Evolutionary conservation across 1,140 invertebrate species (phyloP).

Genomic region (Drosophila carrolli): DNA sequence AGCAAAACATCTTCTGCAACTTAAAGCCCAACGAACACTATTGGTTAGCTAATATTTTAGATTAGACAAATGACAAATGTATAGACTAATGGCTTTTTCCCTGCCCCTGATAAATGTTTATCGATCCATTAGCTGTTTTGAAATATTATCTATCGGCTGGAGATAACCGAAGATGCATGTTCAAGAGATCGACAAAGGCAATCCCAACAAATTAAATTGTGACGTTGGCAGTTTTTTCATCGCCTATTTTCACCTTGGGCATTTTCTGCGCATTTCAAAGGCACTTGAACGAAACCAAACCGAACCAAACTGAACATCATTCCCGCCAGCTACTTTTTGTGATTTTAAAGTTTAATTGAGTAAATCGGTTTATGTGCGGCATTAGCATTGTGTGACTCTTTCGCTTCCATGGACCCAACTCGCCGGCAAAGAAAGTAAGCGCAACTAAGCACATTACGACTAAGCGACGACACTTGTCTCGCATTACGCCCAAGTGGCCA

Average conservation of each 20-base stretch:
- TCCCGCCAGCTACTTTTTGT: conserved; percentile 36
- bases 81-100: conserved; percentile 9
- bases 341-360: conserved; percentile 75
- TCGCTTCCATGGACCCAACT: conserved; percentile 15
- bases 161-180: conserved; percentile 58
- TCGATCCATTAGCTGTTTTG: conserved; percentile 21
- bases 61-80: conserved; percentile 8
- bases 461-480: conserved; percentile 67
- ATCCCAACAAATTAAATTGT: conserved; percentile 52
- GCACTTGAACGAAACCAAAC: conserved; percentile 16
- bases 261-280: conserved; percentile 18
- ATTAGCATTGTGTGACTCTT: conserved; percentile 60
- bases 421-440: conserved; percentile 74
- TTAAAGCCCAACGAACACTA: not conserved
- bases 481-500: conserved; percentile 65
- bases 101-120: not conserved
- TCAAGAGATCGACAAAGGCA: conserved; percentile 37
- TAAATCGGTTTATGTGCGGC: conserved; percentile 78
- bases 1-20: not conserved
- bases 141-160: conserved; percentile 16
- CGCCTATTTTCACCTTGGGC: conserved; percentile 23
- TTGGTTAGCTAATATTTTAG: conserved; percentile 1
- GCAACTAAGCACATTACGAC: conserved; percentile 79
- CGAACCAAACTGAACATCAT: conserved; percentile 21
- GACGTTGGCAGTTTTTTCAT: conserved; percentile 56